Conservation (phyloP, 35 echinoderm and acorn worm genomes). For the Apostichopus parvimensis region DNA sequence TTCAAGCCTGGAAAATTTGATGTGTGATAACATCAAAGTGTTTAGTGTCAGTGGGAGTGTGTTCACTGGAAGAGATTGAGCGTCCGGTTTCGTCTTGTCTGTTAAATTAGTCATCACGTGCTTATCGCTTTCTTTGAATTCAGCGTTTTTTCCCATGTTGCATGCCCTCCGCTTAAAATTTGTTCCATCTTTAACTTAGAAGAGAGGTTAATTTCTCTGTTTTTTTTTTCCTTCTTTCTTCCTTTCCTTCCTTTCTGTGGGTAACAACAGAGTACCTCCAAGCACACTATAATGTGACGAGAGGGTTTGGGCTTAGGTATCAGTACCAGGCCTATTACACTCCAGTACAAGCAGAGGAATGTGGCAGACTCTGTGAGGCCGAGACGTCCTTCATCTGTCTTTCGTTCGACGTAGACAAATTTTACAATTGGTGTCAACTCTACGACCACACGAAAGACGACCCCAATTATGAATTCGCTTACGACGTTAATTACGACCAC, state of each 20-base stretch:
- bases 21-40: no score
- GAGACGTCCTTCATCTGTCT: slow-evolving; percentile 57
- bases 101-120: no score
- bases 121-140: no score
- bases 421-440: slow-evolving; percentile 60
- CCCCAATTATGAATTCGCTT: background rate
- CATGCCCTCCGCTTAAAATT: no score
- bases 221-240: background rate
- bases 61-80: no score
- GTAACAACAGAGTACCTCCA: slow-evolving; percentile 25
- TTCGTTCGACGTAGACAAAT: slow-evolving; percentile 83
- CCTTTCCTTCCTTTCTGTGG: background rate
- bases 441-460: slow-evolving; percentile 49
- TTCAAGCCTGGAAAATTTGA: no score
- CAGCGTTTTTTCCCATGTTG: no score
- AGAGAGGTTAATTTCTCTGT: no score
- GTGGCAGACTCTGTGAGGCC: slow-evolving; percentile 62
- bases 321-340: slow-evolving; percentile 28
- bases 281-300: slow-evolving; percentile 38
- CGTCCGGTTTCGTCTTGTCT: no score
- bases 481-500: slow-evolving; percentile 65
- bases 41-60: no score
- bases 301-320: background rate
- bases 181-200: no score
- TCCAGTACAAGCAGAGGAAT: slow-evolving; percentile 74